Conservation (phyloP, 2,113 vertebrate genomes). For the Dolichallabes microphthalmus region DNA sequence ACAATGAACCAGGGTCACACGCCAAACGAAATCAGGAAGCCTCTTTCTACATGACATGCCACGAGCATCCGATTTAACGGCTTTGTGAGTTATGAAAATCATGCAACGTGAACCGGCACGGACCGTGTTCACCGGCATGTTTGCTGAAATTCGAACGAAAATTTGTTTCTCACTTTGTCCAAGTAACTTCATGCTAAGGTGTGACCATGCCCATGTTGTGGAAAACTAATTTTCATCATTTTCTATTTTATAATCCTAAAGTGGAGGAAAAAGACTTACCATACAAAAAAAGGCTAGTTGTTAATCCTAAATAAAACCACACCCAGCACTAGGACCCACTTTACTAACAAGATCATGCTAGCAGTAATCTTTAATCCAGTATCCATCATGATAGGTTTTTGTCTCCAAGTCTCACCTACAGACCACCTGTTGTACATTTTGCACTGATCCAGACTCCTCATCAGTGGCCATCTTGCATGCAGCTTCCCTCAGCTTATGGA, state of each 20-base stretch:
- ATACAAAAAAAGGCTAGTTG: not conserved
- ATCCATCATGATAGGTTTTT: not conserved
- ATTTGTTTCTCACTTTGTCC: not conserved
- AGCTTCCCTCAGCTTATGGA: not conserved
- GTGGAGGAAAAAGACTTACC: not conserved
- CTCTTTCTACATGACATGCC: slow-evolving; percentile 46
- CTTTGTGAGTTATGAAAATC: not conserved
- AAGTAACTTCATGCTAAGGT: not conserved
- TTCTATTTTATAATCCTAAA: not conserved
- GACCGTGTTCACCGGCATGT: not conserved
- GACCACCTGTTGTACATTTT: not conserved
- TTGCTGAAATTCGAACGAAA: not conserved
- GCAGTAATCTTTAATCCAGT: not conserved
- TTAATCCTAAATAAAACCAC: not conserved
- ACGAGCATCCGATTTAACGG: slow-evolving; percentile 32
- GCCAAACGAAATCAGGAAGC: slow-evolving; percentile 15
- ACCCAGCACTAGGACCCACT: not conserved
- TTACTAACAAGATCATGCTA: not conserved
- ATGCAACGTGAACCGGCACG: not conserved
- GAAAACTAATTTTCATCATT: not conserved
- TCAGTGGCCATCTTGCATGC: not conserved
- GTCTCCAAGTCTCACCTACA: not conserved
- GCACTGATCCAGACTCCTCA: not conserved
- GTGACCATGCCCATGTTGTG: not conserved
- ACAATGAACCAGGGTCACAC: not conserved